phyloP scores from a whole-genome alignment of 2,113 vertebrate genomes.

The Chionomys nivalis region DNA sequence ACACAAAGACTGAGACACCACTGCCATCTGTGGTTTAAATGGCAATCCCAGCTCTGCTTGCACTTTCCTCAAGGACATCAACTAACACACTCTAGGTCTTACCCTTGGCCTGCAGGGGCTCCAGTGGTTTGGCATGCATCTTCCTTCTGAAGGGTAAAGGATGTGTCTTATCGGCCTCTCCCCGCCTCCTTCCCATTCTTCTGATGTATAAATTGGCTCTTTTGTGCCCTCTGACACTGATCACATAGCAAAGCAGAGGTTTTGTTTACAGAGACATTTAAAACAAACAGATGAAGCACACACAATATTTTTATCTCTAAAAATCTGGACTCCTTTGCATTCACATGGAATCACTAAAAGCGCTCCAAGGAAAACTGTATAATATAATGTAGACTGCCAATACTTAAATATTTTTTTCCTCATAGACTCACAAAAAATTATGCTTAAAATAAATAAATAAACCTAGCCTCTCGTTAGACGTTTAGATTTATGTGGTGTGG shows the following conservation, averaged over 20 bases:
- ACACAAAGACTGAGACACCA: slow-evolving; percentile 32
- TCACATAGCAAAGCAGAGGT: slow-evolving; percentile 76
- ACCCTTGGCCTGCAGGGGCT: not conserved
- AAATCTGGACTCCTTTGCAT: slow-evolving; percentile 88
- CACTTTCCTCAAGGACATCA: slow-evolving; percentile 4
- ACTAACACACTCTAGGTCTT: not conserved
- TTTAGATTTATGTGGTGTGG: slow-evolving; percentile 1
- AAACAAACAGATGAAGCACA: slow-evolving; percentile 88
- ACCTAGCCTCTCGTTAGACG: not conserved
- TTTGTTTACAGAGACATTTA: slow-evolving; percentile 85
- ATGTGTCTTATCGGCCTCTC: not conserved
- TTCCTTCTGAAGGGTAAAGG: not conserved
- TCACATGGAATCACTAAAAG: slow-evolving; percentile 86
- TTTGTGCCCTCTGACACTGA: slow-evolving; percentile 49
- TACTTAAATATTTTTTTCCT: slow-evolving; percentile 61
- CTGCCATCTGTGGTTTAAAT: slow-evolving; percentile 60
- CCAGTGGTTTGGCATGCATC: not conserved
- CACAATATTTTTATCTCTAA: slow-evolving; percentile 88
- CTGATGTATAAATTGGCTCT: slow-evolving; percentile 25
- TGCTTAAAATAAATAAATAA: slow-evolving; percentile 68
- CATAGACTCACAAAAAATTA: slow-evolving; percentile 62
- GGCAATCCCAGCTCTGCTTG: not conserved
- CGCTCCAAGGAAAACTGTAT: slow-evolving; percentile 84
- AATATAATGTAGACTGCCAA: slow-evolving; percentile 81
- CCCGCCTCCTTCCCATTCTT: not conserved